These are phyloP conservation scores for Marisa cornuarietis DNA, from an alignment of 1,140 invertebrate species.

Conservation along the genomic window DNA sequence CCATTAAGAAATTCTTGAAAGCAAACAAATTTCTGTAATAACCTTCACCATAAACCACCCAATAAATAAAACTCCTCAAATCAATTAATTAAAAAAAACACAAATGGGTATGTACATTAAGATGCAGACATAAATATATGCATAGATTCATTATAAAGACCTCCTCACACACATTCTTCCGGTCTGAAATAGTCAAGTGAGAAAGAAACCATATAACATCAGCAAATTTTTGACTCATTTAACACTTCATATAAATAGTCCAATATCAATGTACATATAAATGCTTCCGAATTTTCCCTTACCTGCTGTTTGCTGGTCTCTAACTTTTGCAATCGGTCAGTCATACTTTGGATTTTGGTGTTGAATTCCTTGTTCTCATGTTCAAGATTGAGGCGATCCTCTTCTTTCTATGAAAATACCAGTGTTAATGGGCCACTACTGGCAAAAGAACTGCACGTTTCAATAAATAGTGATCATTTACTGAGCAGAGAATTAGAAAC, in stretches of 20 bases:
- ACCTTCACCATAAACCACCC: not conserved
- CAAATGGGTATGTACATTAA: not conserved
- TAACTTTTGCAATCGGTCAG: constrained; percentile 49
- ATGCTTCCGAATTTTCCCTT: not conserved
- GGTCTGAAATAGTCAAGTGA: no score
- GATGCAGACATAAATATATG: not conserved
- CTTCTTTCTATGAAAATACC: constrained; percentile 29
- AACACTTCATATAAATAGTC: not conserved
- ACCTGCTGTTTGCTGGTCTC: constrained; percentile 60
- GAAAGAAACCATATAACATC: no score
- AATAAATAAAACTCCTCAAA: not conserved
- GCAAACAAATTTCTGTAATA: not conserved
- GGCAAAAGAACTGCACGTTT: constrained; percentile 6
- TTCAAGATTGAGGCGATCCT: constrained; percentile 25
- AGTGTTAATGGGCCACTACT: no score
- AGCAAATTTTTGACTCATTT: no score
- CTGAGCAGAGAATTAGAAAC: no score
- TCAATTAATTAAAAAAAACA: not conserved
- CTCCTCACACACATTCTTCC: no score
- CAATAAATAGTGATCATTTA: not conserved
- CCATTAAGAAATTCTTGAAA: not conserved
- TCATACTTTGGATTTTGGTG: constrained; percentile 37
- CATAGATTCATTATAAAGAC: not conserved
- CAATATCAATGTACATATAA: constrained; percentile 22
- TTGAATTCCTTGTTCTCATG: constrained; percentile 30